These are phyloP conservation scores for Aphelenchoides fujianensis DNA, from an alignment of 1,140 invertebrate species.

Conservation along the genomic window DNA sequence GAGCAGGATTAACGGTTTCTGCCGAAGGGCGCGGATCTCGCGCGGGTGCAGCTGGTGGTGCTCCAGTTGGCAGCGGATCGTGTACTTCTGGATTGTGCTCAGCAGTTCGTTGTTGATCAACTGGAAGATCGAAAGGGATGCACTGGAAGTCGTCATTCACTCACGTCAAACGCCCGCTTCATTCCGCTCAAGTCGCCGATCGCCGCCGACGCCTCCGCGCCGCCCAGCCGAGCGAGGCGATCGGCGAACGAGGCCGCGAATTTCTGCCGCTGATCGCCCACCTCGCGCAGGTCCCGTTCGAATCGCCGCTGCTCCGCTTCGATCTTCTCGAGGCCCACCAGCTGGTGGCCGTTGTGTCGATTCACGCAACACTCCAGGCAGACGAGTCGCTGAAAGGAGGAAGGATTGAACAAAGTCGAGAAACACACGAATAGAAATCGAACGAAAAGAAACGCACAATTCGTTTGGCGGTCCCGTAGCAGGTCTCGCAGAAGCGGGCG, in stretches of 20 bases:
- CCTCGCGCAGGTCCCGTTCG: not conserved
- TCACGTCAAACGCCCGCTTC: not conserved
- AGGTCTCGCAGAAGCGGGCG: constrained; percentile 14
- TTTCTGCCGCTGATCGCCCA: not conserved
- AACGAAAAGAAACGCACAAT: not conserved
- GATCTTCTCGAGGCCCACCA: constrained; percentile 28
- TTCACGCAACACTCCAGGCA: constrained; percentile 55
- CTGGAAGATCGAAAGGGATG: not conserved
- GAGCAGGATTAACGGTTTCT: constrained; percentile 14
- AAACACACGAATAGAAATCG: too few relatives aligned
- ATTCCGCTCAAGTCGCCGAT: not conserved
- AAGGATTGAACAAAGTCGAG: not conserved
- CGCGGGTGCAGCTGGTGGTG: not conserved
- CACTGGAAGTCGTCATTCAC: not conserved
- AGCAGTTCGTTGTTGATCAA: not conserved
- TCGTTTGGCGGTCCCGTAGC: constrained; percentile 2
- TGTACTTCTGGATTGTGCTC: not conserved
- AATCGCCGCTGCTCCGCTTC: constrained; percentile 22
- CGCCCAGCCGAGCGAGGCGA: not conserved
- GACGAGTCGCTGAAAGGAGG: constrained; percentile 33
- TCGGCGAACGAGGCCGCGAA: not conserved
- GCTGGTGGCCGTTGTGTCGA: constrained; percentile 47
- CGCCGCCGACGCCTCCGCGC: too few relatives aligned
- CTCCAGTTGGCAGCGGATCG: not conserved
- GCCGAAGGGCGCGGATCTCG: not conserved